Evolutionary conservation across 2,113 vertebrate genomes (phyloP).

Genomic region (Pungitius pungitius): DNA sequence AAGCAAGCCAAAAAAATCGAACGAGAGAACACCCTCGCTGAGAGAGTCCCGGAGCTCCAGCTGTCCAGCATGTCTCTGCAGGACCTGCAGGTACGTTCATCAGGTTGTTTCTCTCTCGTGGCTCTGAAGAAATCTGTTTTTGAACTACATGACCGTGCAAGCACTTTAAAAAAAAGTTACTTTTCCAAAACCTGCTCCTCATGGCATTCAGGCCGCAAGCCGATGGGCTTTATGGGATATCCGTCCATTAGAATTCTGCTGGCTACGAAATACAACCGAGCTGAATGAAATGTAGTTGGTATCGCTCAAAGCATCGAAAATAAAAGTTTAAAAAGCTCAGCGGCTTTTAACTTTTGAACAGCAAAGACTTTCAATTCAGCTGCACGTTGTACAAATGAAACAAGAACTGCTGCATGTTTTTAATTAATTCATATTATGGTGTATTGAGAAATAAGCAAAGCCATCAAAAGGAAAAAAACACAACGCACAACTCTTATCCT

Average conservation of each 20-base stretch:
- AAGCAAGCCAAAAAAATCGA: constrained; percentile 72
- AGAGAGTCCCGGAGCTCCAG: constrained; percentile 71
- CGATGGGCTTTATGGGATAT: constrained; percentile 11
- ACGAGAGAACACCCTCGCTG: constrained; percentile 69
- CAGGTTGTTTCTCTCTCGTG: background rate
- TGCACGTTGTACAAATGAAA: background rate
- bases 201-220: background rate
- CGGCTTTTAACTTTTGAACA: background rate
- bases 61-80: constrained; percentile 75
- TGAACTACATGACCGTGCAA: background rate
- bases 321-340: background rate
- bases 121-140: background rate
- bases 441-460: too few species aligned
- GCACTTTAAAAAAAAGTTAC: background rate
- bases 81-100: constrained; percentile 77
- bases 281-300: background rate
- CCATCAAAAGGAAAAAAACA: too few species aligned
- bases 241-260: background rate
- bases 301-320: background rate
- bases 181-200: background rate
- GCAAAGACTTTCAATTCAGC: background rate
- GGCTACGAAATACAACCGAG: background rate
- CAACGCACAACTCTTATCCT: too few species aligned
- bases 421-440: background rate
- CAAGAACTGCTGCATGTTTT: background rate